Base-by-base conservation (phyloP, 2,888 invertebrate species). In the Cyrtodaria siliqua region DNA sequence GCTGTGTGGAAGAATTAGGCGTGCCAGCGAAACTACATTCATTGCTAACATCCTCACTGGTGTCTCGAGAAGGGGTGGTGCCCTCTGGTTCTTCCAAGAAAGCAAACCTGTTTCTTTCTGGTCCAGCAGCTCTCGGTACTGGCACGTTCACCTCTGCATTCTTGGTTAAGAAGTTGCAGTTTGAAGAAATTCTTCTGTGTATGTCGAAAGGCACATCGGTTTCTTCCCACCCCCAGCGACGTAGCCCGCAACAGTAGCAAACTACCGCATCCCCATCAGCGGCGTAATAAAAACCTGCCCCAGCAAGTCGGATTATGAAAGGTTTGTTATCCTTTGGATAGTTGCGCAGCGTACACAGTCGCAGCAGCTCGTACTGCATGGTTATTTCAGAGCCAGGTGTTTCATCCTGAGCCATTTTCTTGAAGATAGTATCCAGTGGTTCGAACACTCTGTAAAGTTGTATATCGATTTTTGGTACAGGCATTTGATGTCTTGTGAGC, bases 271-370 rank as follows among this genome's bases (percentile, higher is more conserved):
- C 79, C 3, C 68, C 74, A 6, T 75, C 75, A 16, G 63, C 71
- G 1, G 71, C 79, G 40, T 72, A 79, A 27, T 79, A 79, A 24
- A 75, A 70, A 8, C 79, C 79, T 27, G 79, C 75, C 3, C 24
- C 55, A 6, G 79, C 75, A 40, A 79, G 23, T 20, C 29, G 29
- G 2, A 64, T 75, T 23, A 71, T 18, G 23, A 55, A 79, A n/a
- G 75, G 74, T 47, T 79, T 79, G 61, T 69, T 50, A 47, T 72
- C 72, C 27, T 61, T 64, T 23, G 79, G 79, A 26, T 72, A 79
- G 33, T 62, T 79, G 47, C 75, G 61, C 9, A 64, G 57, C 4
- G 79, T 79, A 42, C 75, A 79, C 0, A 79, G 59, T 14, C 79
- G 62, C 8, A 79, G 47, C 4, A 75, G 60, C 42, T 79, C 79